Evolutionary conservation across 2,113 vertebrate genomes (phyloP), one percentile per base, ranked within the genome.

Genomic region (Halcyon senegalensis): DNA sequence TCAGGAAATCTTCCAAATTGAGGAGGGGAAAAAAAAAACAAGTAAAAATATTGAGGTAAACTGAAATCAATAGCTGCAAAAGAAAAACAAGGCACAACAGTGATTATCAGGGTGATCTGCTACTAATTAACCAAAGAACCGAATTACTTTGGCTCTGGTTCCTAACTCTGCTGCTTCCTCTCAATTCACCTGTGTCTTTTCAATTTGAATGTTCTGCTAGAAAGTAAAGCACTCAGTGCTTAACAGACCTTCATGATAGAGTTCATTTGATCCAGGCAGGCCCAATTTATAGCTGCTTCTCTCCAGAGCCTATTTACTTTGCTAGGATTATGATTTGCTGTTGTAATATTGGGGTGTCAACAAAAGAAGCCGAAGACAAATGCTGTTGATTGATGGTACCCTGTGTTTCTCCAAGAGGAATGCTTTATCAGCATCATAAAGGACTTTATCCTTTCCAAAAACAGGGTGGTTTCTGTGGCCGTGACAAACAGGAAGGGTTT

Each of bases 281-380:
- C 78, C 93, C 91, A 95, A 95, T 98, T 97, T 97, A 98, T 94
- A 93, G 90, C 94, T 93, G 43, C 68, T 82, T 92, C 91, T 96
- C 97, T 95, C 97, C 43, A 93, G 96, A 97, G 97, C 89, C 97
- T 96, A 92, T 98, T 97, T 97, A 90, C 96, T 98, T 97, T 92
- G 91, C 97, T 90, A 76, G 94, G 94, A 95, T 98, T 97, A 97
- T 98, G 98, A 98, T 98, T 97, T 97, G 97, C 97, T 96, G 95
- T 95, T 94, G 93, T 96, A 97, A 97, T 97, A 97, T 96, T 97
- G 96, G 95, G 94, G 96, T 94, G 95, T 97, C 96, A 94, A 96
- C 89, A 79, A 95, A 96, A 97, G 87, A 95, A 97, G 81, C 94
- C 78, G 67, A 91, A 96, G 91, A 96, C 91, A 97, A 97, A 95